Evolutionary conservation across 2,113 vertebrate genomes (phyloP), one percentile per base, ranked within the genome.

Genomic region (Uria aalge): DNA sequence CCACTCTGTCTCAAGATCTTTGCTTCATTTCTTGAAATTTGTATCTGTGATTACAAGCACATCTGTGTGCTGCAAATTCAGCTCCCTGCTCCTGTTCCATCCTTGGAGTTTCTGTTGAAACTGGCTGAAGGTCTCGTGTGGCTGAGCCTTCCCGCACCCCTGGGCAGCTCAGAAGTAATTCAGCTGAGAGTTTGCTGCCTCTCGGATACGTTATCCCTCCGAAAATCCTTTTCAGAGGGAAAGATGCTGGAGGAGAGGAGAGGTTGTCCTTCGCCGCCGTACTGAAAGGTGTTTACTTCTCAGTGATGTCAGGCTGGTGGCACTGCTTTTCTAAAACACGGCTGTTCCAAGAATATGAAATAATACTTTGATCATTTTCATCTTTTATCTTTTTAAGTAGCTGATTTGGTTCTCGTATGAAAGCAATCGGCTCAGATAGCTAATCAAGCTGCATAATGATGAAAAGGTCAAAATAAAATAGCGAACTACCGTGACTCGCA

Each of bases 311-410:
- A 56, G 68, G 59, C 72, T 78, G 76, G 82, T 89, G 75, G 50
- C 82, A 55, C 53, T 84, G 26, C 53, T 84, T 30, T 55, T 66
- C 71, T 85, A 10, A 59, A 56, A 45, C n/a, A 19, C 0, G 2
- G 21, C 41, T 29, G 19, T 15, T 92, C 53, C 0, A 1, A 73
- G 67, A 41, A 74, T 59, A 15, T 24, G 64, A 59, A 91, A 67
- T 62, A 80, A 27, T 47, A 59, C 89, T 95, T 91, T 76, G 81
- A 88, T 85, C 10, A 1, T 53, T 94, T 82, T 76, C 57, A 79
- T 83, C 74, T 92, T 79, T 72, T 69, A 34, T 73, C 66, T 82
- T 86, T 83, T 85, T 86, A 95, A 96, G 82, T 40, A 80, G 79
- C 73, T 85, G 91, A 59, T 90, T 92, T 69, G 8, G 0, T 79